phyloP scores from a whole-genome alignment of 2,797 vertebrate species.

The Tadarida brasiliensis region DNA sequence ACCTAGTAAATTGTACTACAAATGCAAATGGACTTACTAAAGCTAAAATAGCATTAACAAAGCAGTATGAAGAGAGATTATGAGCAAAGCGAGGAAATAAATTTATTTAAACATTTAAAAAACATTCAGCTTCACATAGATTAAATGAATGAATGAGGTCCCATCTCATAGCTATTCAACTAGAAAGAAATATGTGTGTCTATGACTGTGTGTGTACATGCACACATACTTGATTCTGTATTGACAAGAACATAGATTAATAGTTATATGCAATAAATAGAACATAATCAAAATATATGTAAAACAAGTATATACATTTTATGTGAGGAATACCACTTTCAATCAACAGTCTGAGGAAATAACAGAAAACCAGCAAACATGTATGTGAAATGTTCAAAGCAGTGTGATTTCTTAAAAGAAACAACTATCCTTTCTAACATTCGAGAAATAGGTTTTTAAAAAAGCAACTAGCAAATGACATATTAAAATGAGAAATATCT shows the following conservation, averaged over 20 bases:
- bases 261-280: background rate
- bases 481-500: background rate
- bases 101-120: conserved; percentile 7
- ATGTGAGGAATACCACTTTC: background rate
- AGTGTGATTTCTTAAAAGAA: background rate
- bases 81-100: background rate
- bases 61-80: background rate
- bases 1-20: background rate
- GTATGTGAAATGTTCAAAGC: background rate
- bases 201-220: background rate
- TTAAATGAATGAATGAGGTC: background rate
- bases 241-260: background rate
- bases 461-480: background rate
- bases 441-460: background rate
- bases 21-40: background rate
- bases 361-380: background rate
- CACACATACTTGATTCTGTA: background rate
- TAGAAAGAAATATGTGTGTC: background rate
- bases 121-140: background rate
- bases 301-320: background rate
- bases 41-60: background rate
- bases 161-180: background rate
- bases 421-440: background rate
- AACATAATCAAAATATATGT: background rate
- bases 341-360: background rate